phyloP scores from a whole-genome alignment of 2,113 vertebrate genomes.

The Myotis lucifugus region DNA sequence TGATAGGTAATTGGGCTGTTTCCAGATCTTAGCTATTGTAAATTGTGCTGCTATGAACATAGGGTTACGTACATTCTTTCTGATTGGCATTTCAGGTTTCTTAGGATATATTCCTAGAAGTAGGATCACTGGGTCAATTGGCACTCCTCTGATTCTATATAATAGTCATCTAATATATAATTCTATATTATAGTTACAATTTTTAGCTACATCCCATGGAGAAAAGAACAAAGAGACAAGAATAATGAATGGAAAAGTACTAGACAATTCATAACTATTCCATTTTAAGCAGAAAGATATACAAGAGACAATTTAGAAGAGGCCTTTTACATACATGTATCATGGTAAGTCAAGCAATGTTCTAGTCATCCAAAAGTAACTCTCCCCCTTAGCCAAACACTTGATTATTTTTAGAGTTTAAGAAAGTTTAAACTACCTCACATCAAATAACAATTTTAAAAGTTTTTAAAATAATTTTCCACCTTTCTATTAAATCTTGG shows the following conservation, averaged over 20 bases:
- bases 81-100: too few species aligned
- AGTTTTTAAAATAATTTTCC: neutral
- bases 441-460: neutral
- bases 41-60: too few species aligned
- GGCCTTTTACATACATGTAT: neutral
- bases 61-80: too few species aligned
- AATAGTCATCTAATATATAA: neutral
- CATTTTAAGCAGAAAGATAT: neutral
- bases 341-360: neutral
- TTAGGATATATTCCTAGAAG: too few species aligned
- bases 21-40: too few species aligned
- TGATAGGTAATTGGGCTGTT: too few species aligned
- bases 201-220: neutral
- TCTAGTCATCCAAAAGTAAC: neutral
- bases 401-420: neutral
- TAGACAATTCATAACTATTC: neutral
- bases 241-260: neutral
- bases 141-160: neutral
- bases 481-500: neutral
- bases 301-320: neutral
- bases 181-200: neutral
- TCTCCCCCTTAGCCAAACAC: neutral
- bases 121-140: too few species aligned
- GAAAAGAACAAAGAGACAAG: neutral
- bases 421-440: neutral